These are phyloP conservation scores for Platycheirus rosarum DNA, from an alignment of 2,888 invertebrate genomes.

Conservation along the genomic window DNA sequence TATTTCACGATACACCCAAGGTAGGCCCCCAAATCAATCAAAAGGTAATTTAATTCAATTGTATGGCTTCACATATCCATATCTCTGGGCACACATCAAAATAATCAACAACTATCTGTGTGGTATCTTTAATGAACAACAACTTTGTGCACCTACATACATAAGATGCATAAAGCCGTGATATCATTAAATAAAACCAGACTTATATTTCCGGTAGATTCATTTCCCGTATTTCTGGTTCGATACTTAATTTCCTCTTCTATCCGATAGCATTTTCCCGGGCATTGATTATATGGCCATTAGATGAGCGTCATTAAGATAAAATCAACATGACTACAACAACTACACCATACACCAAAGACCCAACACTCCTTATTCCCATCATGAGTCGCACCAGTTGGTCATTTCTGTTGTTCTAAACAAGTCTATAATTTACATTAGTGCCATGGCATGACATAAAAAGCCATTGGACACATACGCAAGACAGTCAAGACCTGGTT, in stretches of 20 bases:
- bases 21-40: slow-evolving; percentile 2
- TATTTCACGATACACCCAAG: not conserved
- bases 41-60: slow-evolving; percentile 9
- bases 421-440: slow-evolving; percentile 64
- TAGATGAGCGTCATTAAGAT: slow-evolving; percentile 56
- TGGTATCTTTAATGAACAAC: slow-evolving; percentile 11
- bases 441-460: slow-evolving; percentile 23
- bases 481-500: slow-evolving; percentile 8
- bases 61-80: slow-evolving; percentile 24
- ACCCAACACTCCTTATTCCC: slow-evolving; percentile 21
- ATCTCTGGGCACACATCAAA: slow-evolving; percentile 15
- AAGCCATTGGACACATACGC: slow-evolving; percentile 53
- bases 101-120: slow-evolving; percentile 1
- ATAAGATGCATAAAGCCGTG: slow-evolving; percentile 7
- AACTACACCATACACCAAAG: not conserved
- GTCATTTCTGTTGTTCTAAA: slow-evolving; percentile 28
- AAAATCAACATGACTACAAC: slow-evolving; percentile 19
- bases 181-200: slow-evolving; percentile 43
- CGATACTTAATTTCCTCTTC: slow-evolving; percentile 24
- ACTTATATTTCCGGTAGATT: slow-evolving; percentile 60
- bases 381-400: not conserved
- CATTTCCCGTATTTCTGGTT: slow-evolving; percentile 70
- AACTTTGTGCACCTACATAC: not conserved
- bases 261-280: not conserved
- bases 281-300: slow-evolving; percentile 39